A percentile compares a stretch with the other conserved stretches of the same genome.
phyloP scores from a whole-genome alignment of 2,888 invertebrate genomes.

The Drosophila rellima region DNA sequence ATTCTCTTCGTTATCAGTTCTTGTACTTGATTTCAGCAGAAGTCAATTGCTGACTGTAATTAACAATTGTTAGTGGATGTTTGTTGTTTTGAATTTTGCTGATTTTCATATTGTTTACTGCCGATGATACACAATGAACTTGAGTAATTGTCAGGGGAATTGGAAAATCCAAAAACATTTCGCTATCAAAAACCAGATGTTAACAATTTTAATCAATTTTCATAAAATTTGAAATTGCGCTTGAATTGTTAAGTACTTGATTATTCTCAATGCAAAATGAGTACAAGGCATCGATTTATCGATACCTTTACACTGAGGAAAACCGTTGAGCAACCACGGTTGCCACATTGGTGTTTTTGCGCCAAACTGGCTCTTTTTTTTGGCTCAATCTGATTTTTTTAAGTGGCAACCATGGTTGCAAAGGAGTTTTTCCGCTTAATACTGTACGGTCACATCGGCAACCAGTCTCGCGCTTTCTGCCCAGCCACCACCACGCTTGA shows the following conservation, averaged over 20 bases:
- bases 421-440: neutral
- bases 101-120: conserved; percentile 40
- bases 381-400: no score
- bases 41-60: conserved; percentile 53
- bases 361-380: no score
- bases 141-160: conserved; percentile 5
- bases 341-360: no score
- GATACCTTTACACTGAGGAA: conserved; percentile 1
- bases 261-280: neutral
- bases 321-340: no score
- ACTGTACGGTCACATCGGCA: conserved; percentile 28
- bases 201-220: neutral
- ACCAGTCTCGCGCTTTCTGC: conserved; percentile 1
- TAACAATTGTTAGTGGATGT: conserved; percentile 54
- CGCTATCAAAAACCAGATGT: neutral
- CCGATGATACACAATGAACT: conserved; percentile 58
- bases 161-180: conserved; percentile 20
- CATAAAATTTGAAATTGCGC: neutral
- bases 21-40: conserved; percentile 47
- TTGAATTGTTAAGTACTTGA: conserved; percentile 4
- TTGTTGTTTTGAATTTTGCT: conserved; percentile 41
- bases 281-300: conserved; percentile 5
- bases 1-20: conserved; percentile 55
- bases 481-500: conserved; percentile 18
- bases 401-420: no score